These are phyloP conservation scores for Hypotaenidia okinawae DNA, from an alignment of 2,797 vertebrate species.

Conservation along the genomic window DNA sequence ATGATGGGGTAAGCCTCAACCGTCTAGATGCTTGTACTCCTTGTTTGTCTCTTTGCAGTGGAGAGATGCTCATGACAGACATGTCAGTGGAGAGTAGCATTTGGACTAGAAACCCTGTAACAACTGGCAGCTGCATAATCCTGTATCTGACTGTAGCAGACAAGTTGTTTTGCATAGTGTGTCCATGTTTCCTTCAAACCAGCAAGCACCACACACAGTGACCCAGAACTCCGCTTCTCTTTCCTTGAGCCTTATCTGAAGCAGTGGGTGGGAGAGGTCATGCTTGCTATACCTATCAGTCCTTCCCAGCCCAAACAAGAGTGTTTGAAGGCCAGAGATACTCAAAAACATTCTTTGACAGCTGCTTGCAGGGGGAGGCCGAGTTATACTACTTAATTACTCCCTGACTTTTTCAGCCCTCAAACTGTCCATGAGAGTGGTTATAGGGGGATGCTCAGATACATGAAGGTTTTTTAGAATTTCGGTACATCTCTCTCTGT, in stretches of 20 bases:
- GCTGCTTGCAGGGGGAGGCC: not conserved
- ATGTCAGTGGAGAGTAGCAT: not conserved
- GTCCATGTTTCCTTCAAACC: not conserved
- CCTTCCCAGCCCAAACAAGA: not conserved
- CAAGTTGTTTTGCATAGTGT: not conserved
- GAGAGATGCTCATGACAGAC: not conserved
- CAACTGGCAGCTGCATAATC: not conserved
- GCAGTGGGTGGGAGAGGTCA: not conserved
- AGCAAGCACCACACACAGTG: rapidly evolving
- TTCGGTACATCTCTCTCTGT: not conserved
- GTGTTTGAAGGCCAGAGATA: not conserved
- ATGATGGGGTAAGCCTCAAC: not conserved
- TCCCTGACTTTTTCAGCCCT: not conserved
- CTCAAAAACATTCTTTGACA: not conserved
- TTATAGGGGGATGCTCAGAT: not conserved
- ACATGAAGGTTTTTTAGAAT: not conserved
- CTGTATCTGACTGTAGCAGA: not conserved
- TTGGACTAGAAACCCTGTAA: not conserved
- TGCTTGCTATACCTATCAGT: not conserved
- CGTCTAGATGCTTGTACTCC: not conserved
- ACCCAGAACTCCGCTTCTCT: not conserved
- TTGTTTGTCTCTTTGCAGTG: not conserved
- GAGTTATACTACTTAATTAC: not conserved
- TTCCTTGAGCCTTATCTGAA: not conserved
- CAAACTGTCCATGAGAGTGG: not conserved